Base-by-base conservation (phyloP, 2,113 vertebrate genomes). In the Thomomys bottae region DNA sequence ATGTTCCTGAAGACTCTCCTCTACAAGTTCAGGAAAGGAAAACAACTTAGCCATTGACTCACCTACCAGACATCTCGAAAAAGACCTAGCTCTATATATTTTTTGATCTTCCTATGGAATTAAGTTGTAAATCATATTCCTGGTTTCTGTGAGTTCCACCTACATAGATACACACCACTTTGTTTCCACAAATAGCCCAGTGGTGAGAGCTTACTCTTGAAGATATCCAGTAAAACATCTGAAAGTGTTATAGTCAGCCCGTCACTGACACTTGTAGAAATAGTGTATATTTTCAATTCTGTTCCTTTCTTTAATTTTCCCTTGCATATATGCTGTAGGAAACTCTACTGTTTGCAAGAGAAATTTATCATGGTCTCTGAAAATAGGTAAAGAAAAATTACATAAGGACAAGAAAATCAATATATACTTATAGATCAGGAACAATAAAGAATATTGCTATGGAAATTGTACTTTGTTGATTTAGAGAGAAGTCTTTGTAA, bases 331-430 rank as follows among this genome's bases (percentile, higher is more conserved):
- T 57, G 32, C 14, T 70, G 18, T 15, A 34, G 70, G 17, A 75
- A 92, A 90, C 85, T 72, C 64, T 89, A 70, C 11, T 63, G 40
- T 82, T 67, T 45, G 3, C n/a, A 28, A 28, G 12, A 70, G 34
- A 90, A 1, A 83, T 85, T 82, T 87, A 24, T 71, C 68, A 70
- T 64, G 8, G 12, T 90, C 70, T 86, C 21, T 34, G 38, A 89
- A 45, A 10, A 24, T 73, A 68, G 28, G 30, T 72, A 68, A 84
- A 30, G 23, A 91, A 80, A 64, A 64, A 61, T 40, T 42, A 64
- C 17, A 63, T 32, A 49, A 95, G 32, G 17, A 63, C n/a, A 86
- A 80, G 49, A 93, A 94, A 82, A 49, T 28, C 42, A 78, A 63
- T 36, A 67, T 9, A 70, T 54, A 87, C 42, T 57, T 83, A 1